Evolutionary conservation across 2,113 vertebrate species (phyloP).

Genomic region (Chrysochloris asiatica): DNA sequence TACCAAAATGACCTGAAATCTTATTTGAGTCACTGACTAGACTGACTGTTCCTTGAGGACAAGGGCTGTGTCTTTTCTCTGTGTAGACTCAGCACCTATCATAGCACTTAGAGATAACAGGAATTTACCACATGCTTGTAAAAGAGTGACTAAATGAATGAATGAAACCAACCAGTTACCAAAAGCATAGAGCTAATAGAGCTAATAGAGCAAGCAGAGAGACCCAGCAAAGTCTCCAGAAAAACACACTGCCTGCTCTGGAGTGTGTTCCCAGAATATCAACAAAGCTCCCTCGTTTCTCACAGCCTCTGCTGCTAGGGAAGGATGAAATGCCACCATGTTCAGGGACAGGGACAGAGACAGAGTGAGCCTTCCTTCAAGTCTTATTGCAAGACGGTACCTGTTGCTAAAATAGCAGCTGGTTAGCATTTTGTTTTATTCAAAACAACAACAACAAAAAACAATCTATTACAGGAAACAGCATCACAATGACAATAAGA

Average conservation of each 20-base stretch:
- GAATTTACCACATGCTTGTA: background rate
- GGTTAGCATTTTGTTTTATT: conserved; percentile 61
- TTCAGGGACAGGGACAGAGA: conserved; percentile 54
- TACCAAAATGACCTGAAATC: background rate
- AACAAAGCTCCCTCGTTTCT: background rate
- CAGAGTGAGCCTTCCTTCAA: conserved; percentile 47
- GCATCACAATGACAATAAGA: conserved; percentile 62
- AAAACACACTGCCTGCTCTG: background rate
- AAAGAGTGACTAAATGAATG: background rate
- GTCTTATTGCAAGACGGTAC: conserved; percentile 59
- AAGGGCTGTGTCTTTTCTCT: background rate
- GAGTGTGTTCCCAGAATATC: background rate
- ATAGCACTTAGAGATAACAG: background rate
- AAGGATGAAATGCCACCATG: background rate
- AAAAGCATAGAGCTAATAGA: no score
- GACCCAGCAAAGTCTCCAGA: background rate
- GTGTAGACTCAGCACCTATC: background rate
- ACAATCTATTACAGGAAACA: conserved; percentile 57
- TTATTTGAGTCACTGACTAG: background rate
- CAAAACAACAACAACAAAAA: conserved; percentile 44
- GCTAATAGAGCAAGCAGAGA: background rate
- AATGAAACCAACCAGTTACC: background rate
- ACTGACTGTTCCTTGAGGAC: background rate
- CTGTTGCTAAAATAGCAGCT: conserved; percentile 73
- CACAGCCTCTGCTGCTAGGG: conserved; percentile 14